A percentile compares a stretch with the other conserved stretches of the same genome.
Conservation (phyloP, 2,888 invertebrate genomes). For the Byasa hedistus region DNA sequence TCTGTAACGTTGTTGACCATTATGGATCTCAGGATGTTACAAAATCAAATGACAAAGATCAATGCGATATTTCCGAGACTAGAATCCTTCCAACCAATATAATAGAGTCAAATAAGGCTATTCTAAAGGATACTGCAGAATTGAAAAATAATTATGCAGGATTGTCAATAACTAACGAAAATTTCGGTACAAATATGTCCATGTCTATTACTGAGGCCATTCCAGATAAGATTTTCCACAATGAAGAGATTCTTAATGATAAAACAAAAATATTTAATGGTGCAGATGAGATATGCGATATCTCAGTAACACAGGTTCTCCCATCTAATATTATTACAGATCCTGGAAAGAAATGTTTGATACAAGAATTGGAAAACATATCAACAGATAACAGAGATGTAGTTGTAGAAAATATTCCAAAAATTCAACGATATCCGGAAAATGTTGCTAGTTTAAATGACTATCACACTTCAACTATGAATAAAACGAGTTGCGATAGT, state of each 20-base stretch:
- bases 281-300: slow-evolving; percentile 31
- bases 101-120: not conserved
- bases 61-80: slow-evolving; percentile 8
- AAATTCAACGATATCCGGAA: slow-evolving; percentile 38
- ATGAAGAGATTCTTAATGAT: not conserved
- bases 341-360: not conserved
- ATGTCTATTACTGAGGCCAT: slow-evolving; percentile 41
- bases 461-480: not conserved
- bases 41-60: slow-evolving; percentile 3
- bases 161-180: not conserved
- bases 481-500: not conserved
- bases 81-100: slow-evolving; percentile 3
- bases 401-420: slow-evolving; percentile 38
- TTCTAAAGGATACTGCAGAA: not conserved
- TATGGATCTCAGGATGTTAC: not conserved
- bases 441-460: slow-evolving; percentile 29
- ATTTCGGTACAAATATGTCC: slow-evolving; percentile 31
- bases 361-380: not conserved
- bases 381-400: slow-evolving; percentile 33
- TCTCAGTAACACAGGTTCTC: slow-evolving; percentile 43
- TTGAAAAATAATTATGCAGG: slow-evolving; percentile 1
- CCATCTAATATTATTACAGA: slow-evolving; percentile 34
- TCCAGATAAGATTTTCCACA: slow-evolving; percentile 32
- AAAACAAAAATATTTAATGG: slow-evolving; percentile 31
- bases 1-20: slow-evolving; percentile 18